A percentile compares a stretch with the other conserved stretches of the same genome.
These are phyloP conservation scores for Heliornis fulica DNA, from an alignment of 2,113 vertebrate species.

Conservation along the genomic window DNA sequence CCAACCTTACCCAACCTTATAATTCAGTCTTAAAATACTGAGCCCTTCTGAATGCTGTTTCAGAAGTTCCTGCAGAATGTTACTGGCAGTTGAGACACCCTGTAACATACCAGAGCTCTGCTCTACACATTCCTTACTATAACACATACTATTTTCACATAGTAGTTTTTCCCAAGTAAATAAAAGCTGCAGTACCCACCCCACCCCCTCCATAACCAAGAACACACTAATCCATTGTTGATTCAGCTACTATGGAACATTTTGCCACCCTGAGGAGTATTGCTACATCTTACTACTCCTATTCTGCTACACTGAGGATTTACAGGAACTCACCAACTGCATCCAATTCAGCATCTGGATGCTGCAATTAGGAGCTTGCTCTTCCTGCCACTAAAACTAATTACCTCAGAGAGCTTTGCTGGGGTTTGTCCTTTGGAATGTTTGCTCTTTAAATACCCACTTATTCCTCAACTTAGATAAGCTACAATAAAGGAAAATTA, in stretches of 20 bases:
- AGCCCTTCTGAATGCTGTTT: background rate
- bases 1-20: too few relatives aligned
- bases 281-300: background rate
- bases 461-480: background rate
- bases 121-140: background rate
- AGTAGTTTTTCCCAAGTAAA: background rate
- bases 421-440: background rate
- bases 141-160: fast-evolving
- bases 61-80: background rate
- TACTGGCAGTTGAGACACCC: background rate
- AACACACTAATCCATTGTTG: background rate
- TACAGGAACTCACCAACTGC: background rate
- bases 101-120: background rate
- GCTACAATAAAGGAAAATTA: background rate
- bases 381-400: background rate
- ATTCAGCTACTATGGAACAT: background rate
- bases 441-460: background rate
- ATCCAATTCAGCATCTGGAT: fast-evolving
- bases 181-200: background rate
- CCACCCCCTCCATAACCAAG: background rate
- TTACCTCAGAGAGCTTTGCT: background rate
- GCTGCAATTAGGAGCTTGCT: background rate
- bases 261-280: background rate
- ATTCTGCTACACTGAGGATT: background rate
- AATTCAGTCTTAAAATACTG: background rate